These are phyloP conservation scores for Hippolais icterina DNA, from an alignment of 2,113 vertebrate genomes.

Conservation along the genomic window DNA sequence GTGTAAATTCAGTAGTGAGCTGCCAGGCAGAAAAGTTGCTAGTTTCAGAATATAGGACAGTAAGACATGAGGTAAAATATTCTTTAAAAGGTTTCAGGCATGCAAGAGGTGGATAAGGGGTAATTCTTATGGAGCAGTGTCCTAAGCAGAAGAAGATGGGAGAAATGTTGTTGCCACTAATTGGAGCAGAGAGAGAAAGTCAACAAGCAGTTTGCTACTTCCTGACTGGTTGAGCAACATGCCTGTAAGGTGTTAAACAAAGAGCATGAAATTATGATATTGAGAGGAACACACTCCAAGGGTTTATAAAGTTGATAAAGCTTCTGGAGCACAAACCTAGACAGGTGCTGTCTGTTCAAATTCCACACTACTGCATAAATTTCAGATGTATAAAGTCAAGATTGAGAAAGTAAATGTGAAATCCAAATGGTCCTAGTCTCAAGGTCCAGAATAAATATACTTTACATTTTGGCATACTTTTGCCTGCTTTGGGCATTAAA, in stretches of 20 bases:
- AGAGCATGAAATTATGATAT: neutral
- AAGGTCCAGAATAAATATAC: neutral
- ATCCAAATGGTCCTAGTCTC: neutral
- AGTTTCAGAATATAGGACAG: neutral
- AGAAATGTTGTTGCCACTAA: neutral
- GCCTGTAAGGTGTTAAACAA: neutral
- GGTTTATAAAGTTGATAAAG: neutral
- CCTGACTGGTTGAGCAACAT: fast-evolving
- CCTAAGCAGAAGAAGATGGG: neutral
- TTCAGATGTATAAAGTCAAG: neutral
- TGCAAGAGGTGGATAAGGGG: neutral
- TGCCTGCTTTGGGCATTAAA: neutral
- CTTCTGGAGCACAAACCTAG: neutral
- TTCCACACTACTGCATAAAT: neutral
- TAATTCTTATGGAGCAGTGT: neutral
- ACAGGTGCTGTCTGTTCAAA: neutral
- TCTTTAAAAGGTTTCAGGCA: neutral
- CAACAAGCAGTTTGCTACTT: neutral
- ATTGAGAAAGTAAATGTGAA: neutral
- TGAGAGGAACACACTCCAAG: neutral
- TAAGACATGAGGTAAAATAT: neutral
- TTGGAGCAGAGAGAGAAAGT: neutral
- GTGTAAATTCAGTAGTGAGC: neutral
- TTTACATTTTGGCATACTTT: neutral
- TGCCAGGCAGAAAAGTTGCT: neutral